Conservation (phyloP, 2,113 vertebrate genomes). For the Brachyhypopomus gauderio region DNA sequence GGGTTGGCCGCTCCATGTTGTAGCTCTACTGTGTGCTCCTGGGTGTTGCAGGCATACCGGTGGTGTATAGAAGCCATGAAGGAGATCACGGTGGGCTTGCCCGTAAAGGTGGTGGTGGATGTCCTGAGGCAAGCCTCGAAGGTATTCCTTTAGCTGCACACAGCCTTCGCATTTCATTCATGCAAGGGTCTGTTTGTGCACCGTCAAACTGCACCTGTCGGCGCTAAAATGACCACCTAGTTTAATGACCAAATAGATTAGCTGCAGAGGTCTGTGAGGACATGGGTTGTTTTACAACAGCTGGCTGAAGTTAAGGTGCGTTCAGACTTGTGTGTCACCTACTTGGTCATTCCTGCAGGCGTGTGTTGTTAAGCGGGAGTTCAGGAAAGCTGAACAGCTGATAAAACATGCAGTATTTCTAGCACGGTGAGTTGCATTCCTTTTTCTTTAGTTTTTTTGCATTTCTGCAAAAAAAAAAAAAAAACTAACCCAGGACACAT, state of each 20-base stretch:
- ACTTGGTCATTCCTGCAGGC: conserved; percentile 75
- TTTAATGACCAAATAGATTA: no score
- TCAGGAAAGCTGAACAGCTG: conserved; percentile 97
- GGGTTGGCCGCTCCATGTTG: neutral
- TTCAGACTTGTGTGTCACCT: neutral
- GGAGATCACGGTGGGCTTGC: conserved; percentile 92
- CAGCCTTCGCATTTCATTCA: neutral
- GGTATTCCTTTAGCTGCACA: conserved; percentile 66
- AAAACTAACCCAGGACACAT: neutral
- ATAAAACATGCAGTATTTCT: conserved; percentile 98
- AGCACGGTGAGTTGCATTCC: conserved; percentile 80
- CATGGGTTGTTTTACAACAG: no score
- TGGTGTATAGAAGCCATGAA: conserved; percentile 99
- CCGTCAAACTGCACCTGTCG: no score
- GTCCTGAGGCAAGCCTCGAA: conserved; percentile 97
- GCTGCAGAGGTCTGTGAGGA: no score
- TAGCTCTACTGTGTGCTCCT: neutral
- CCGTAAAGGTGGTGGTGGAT: conserved; percentile 96
- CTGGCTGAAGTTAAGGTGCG: no score
- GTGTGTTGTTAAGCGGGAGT: conserved; percentile 97
- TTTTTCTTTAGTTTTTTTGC: neutral
- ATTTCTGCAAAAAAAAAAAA: neutral
- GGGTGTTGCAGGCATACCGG: conserved; percentile 85
- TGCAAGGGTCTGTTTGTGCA: no score
- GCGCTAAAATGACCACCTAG: no score